Base-by-base conservation (phyloP, 2,797 vertebrate genomes). In the Clarias pachynema region DNA sequence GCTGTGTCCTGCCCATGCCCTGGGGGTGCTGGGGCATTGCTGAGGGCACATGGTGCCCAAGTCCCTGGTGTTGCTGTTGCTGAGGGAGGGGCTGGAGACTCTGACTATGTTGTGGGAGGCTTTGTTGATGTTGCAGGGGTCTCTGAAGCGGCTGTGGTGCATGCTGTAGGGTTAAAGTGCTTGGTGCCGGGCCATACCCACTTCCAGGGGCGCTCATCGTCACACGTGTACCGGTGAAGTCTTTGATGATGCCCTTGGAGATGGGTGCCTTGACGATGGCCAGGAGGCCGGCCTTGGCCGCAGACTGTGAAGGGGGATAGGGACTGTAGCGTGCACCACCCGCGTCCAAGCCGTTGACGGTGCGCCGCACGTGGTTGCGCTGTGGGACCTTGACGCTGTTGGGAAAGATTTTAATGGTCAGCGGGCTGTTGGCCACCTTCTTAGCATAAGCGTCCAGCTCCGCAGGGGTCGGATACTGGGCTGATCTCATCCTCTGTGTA, bases 391-490 rank as follows among this genome's bases (percentile, higher is more conserved):
- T 99, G 95, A 99, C 96, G 89, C 98, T 99, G 96, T 99, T 99
- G 89, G 98, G 98, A 87, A 99, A 99, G 92, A 99, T 99, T 95
- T 99, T 99, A 93, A 99, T 98, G 91, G 98, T 99, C 94, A 99
- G 96, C 87, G 98, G 98, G 91, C 96, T 97, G 96, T 98, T 97
- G 96, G 98, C 98, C 92, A 99, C 97, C 95, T 99, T 99, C 96
- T 99, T 99, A 99, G 98, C 98, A 98, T 97, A 99, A 88, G 98
- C 98, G 94, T 99, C 98, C 97, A 99, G 97, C 97, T 99, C 98
- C 94, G 98, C 98, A 96, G 98, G 98, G 96, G 98, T 99, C 94
- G 98, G 98, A 96, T 97, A 99, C 94, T 97, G 98, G 97, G 97
- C 95, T 92, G 98, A 97, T 98, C 98, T 99, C 98, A 99, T 99